Conservation (phyloP, 2,888 invertebrate genomes). For the Stegophylla sp. region DNA sequence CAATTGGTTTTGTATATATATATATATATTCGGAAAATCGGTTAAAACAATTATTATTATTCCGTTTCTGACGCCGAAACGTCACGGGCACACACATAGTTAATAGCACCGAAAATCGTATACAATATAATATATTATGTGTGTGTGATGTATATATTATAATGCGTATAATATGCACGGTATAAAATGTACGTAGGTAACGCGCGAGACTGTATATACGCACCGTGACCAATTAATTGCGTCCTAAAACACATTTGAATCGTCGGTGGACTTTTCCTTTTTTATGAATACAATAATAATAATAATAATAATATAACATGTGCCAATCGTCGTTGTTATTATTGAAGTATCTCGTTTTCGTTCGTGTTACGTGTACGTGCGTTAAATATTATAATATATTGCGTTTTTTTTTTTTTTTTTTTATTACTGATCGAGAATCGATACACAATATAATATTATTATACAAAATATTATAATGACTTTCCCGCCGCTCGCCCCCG, state of each 20-base stretch:
- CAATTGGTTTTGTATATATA: constrained; percentile 32
- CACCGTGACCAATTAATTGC: constrained; percentile 39
- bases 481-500: constrained; percentile 10
- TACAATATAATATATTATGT: not conserved
- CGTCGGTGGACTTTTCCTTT: constrained; percentile 19
- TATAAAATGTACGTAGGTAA: not conserved
- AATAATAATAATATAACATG: not conserved
- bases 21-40: constrained; percentile 11
- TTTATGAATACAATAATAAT: constrained; percentile 5
- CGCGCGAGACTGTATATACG: not conserved
- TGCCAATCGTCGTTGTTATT: not conserved
- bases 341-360: constrained; percentile 17
- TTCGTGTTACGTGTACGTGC: not conserved
- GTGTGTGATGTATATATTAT: not conserved
- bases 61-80: not conserved
- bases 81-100: constrained; percentile 24
- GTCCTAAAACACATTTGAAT: not conserved
- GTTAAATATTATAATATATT: not conserved
- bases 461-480: not conserved
- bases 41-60: constrained; percentile 13
- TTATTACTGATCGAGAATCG: not conserved
- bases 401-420: too few species aligned
- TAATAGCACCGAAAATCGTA: constrained; percentile 5
- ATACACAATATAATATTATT: not conserved
- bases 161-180: not conserved